Conservation (phyloP, 2,888 invertebrate genomes). For the Rugalucina vietnamica region DNA sequence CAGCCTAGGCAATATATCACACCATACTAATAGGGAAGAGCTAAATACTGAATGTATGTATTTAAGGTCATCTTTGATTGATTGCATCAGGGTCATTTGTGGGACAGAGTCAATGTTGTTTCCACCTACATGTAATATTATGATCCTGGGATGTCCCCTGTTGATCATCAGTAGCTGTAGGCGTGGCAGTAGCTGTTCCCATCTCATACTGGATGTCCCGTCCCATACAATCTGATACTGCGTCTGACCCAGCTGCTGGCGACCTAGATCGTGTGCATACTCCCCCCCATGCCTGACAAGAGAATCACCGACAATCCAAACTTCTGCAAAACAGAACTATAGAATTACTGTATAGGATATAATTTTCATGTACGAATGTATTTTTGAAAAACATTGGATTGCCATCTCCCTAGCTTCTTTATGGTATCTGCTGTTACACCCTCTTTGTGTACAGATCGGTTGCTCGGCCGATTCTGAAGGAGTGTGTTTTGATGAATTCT, state of each 20-base stretch:
- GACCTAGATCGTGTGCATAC: background rate
- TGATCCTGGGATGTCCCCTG: background rate
- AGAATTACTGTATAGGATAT: background rate
- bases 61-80: background rate
- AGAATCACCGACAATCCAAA: slow-evolving; percentile 15
- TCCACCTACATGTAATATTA: background rate
- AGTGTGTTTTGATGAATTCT: background rate
- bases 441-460: background rate
- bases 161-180: background rate
- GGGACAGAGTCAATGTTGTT: background rate
- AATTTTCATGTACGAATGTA: background rate
- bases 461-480: background rate
- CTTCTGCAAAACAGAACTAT: background rate
- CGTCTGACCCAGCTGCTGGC: background rate
- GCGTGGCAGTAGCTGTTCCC: background rate
- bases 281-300: background rate
- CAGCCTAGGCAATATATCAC: background rate
- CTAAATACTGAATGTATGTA: background rate
- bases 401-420: background rate
- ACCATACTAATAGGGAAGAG: background rate
- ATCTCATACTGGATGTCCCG: background rate
- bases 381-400: background rate
- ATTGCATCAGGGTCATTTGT: background rate
- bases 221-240: background rate
- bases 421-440: background rate